Evolutionary conservation across 2,797 vertebrate genomes (phyloP).

Genomic region (Botia almorhae): DNA sequence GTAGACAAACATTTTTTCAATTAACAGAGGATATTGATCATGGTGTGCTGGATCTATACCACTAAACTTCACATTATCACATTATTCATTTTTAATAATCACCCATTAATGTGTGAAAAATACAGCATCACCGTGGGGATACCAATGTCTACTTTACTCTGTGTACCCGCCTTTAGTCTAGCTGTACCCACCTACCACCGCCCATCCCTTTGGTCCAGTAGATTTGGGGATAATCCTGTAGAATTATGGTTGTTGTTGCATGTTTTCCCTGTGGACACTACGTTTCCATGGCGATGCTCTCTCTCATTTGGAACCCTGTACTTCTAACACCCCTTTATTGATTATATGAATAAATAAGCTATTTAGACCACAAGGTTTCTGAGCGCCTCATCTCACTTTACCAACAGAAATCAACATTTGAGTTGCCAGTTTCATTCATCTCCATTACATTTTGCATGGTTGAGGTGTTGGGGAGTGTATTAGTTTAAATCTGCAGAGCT

Average conservation of each 20-base stretch:
- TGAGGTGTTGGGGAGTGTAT: background rate
- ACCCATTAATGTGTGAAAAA: background rate
- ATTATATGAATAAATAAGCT: constrained; percentile 60
- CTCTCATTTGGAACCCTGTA: constrained; percentile 57
- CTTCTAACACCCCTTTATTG: constrained; percentile 59
- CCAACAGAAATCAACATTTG: constrained; percentile 8
- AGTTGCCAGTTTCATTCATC: background rate
- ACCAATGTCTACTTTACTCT: background rate
- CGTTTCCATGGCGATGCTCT: constrained; percentile 68
- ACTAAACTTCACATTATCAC: too few relatives aligned
- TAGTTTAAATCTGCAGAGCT: background rate
- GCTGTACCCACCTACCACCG: background rate
- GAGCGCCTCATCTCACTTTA: constrained; percentile 9
- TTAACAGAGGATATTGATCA: background rate
- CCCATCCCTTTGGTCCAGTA: constrained; percentile 40
- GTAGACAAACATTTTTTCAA: too few relatives aligned
- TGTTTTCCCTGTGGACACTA: constrained; percentile 51
- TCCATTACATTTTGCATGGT: background rate
- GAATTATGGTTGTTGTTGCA: constrained; percentile 56
- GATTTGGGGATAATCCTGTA: constrained; percentile 62
- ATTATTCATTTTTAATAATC: background rate
- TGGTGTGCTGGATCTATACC: too few relatives aligned
- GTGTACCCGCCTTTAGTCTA: background rate
- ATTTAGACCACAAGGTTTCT: constrained; percentile 42
- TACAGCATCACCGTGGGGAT: background rate